These are phyloP conservation scores for Philopedon plagiatum DNA, from an alignment of 2,888 invertebrate genomes.

Conservation along the genomic window DNA sequence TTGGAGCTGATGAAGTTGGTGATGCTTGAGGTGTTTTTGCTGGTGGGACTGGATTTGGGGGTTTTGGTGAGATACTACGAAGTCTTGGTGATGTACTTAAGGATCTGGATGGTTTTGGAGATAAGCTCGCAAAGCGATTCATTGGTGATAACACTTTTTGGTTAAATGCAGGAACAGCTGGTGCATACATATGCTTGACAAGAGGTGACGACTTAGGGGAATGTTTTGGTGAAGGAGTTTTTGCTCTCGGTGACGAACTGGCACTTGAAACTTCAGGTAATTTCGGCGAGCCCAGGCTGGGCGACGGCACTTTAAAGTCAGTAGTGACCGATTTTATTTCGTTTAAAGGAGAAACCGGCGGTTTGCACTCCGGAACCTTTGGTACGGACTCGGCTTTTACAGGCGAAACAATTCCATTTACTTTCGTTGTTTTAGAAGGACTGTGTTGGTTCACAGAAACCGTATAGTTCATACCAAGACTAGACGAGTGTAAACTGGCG, in stretches of 20 bases:
- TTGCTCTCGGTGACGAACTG: conserved; percentile 30
- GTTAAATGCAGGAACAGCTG: conserved; percentile 43
- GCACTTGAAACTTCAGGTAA: conserved; percentile 33
- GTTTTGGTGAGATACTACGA: conserved; percentile 35
- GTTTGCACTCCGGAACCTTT: conserved; percentile 42
- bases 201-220: conserved; percentile 60
- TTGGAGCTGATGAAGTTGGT: conserved; percentile 22
- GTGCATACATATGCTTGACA: conserved; percentile 59
- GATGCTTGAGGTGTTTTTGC: conserved; percentile 4
- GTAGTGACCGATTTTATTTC: conserved; percentile 39
- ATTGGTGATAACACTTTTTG: conserved; percentile 27
- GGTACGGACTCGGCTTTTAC: conserved; percentile 47
- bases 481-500: conserved; percentile 61
- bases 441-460: conserved; percentile 61
- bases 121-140: conserved; percentile 12
- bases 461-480: conserved; percentile 65
- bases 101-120: conserved; percentile 19
- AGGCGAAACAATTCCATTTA: conserved; percentile 51
- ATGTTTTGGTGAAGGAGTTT: conserved; percentile 54
- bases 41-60: conserved; percentile 27
- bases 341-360: conserved; percentile 39
- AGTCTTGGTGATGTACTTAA: conserved; percentile 21
- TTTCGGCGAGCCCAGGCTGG: conserved; percentile 44
- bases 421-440: conserved; percentile 49
- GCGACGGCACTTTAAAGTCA: conserved; percentile 50